phyloP scores from a whole-genome alignment of 2,888 invertebrate species.

The Cheilosia grossa region DNA sequence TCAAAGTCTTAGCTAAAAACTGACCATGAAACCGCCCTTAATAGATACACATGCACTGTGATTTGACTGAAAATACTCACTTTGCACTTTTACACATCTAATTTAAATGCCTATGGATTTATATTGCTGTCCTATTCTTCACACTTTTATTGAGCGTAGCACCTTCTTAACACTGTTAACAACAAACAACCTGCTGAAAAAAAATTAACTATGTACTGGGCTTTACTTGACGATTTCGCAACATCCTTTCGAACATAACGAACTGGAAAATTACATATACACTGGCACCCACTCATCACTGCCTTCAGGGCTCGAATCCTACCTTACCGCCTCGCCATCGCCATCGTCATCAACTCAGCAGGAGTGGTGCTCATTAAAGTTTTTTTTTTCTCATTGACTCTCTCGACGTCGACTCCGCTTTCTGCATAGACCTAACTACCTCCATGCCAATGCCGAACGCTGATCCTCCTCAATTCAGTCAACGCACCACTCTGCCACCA shows the following conservation, averaged over 20 bases:
- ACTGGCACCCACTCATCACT: constrained; percentile 14
- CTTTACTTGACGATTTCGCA: constrained; percentile 6
- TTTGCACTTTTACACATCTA: too few species aligned
- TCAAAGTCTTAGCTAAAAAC: too few species aligned
- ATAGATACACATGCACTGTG: too few species aligned
- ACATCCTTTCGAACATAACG: constrained; percentile 53
- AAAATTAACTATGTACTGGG: constrained; percentile 32
- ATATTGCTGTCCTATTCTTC: too few species aligned
- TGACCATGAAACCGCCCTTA: too few species aligned
- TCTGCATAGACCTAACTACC: neutral
- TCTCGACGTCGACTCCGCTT: constrained; percentile 37
- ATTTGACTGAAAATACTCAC: too few species aligned
- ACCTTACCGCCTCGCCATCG: neutral
- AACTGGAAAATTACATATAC: constrained; percentile 56
- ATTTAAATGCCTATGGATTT: too few species aligned
- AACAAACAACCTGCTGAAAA: constrained; percentile 33
- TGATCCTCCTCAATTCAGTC: constrained; percentile 32
- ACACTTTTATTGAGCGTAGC: neutral
- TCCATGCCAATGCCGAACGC: neutral
- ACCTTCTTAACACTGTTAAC: constrained; percentile 17
- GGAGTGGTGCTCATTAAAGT: constrained; percentile 61
- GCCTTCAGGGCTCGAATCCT: neutral
- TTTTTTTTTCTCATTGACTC: constrained; percentile 62
- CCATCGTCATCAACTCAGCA: constrained; percentile 45
- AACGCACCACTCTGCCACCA: constrained; percentile 55